Percentiles rank a stretch among this genome's conserved stretches.
phyloP scores from a whole-genome alignment of 2,797 vertebrate species.

The Acestrorhynchus altus region DNA sequence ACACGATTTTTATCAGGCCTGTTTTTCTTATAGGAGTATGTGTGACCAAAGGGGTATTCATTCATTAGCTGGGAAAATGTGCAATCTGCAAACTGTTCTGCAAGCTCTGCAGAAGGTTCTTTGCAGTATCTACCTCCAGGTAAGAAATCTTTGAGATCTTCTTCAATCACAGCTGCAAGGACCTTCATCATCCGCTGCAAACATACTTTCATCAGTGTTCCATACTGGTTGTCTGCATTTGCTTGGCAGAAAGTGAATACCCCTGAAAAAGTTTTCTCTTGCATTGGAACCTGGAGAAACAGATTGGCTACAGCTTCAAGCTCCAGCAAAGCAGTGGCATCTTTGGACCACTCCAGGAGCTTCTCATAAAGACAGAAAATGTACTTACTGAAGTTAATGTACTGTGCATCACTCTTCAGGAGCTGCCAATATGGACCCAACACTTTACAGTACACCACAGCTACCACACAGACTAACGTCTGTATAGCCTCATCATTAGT shows the following conservation, averaged over 20 bases:
- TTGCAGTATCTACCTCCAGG: constrained; percentile 74
- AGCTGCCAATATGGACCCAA: constrained; percentile 83
- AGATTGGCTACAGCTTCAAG: constrained; percentile 71
- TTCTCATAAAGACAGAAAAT: constrained; percentile 75
- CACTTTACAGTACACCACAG: constrained; percentile 79
- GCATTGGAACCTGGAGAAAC: constrained; percentile 74
- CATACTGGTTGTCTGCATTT: constrained; percentile 68
- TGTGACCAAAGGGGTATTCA: constrained; percentile 72
- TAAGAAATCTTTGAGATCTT: constrained; percentile 76
- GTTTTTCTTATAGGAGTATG: constrained; percentile 51
- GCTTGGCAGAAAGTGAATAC: constrained; percentile 74
- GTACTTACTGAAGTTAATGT: constrained; percentile 70
- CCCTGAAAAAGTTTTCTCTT: constrained; percentile 72
- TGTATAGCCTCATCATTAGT: constrained; percentile 75
- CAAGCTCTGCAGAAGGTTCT: constrained; percentile 62
- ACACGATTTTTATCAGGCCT: constrained; percentile 5
- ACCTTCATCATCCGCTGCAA: constrained; percentile 75
- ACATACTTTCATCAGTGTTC: constrained; percentile 72
- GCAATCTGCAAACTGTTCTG: constrained; percentile 65
- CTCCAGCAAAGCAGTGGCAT: constrained; percentile 71
- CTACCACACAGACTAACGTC: constrained; percentile 77
- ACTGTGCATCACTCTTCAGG: constrained; percentile 76
- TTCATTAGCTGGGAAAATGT: constrained; percentile 76
- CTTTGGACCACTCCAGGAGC: constrained; percentile 78
- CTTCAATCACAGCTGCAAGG: constrained; percentile 71